Evolutionary conservation across 2,888 invertebrate genomes (phyloP), one percentile per base, ranked within the genome.

Genomic region (Steinernema carpocapsae): DNA sequence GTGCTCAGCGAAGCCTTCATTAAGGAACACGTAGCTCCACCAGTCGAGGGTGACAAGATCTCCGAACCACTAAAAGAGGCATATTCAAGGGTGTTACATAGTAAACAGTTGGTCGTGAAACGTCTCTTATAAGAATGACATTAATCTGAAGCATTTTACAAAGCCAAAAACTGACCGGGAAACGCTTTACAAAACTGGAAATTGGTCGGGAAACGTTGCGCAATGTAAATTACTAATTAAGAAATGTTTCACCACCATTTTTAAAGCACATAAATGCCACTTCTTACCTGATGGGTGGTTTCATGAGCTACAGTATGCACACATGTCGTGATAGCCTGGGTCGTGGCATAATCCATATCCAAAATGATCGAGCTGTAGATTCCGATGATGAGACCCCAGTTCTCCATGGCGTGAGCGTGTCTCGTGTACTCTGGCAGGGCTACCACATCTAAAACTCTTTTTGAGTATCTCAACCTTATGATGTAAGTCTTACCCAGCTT

Each of bases 371-470:
- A 51, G 26, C 52, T 72, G 24, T 76, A 78, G 43, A 77, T 73
- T 51, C 81, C 81, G n/a, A 81, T 79, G 37, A 81, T 77, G 17
- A 81, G 71, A 0, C 81, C 81, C 95, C 96, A 22, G 70, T 80
- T 80, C 72, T 80, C 80, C 79, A 79, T 80, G 19, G 79, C 80
- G 51, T 77, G 78, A 1, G 76, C 77, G 64, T 29, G 12, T 2
- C n/a, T 17, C 1, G 76, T 78, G 59, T 79, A 80, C 29, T 78
- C 56, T 0, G 80, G 80, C 19, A 78, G 72, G 0, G 79, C 77
- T 52, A 80, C 71, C 6, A 78, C 72, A 52, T 80, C 80, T 76
- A 45, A 51, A 76, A 74, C 17, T 10, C 37, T 6, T 37, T 10
- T 10, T 37, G 4, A 19, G 48, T 7, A 48, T 17, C n/a, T 43